Conservation (phyloP, 2,797 vertebrate genomes). For the Arctocebus calabarensis region DNA sequence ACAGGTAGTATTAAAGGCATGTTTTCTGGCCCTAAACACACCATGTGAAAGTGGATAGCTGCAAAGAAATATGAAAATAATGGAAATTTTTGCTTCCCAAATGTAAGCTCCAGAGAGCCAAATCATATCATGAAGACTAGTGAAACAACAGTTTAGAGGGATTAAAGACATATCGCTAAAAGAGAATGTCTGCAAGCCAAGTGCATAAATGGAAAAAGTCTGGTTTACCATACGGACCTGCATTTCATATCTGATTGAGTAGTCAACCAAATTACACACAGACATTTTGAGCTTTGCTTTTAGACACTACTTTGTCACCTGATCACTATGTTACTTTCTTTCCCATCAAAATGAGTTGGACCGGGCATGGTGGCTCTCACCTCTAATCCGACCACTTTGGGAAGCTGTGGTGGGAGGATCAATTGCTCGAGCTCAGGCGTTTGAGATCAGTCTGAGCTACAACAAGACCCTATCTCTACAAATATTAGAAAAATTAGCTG, state of each 20-base stretch:
- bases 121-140: constrained; percentile 39
- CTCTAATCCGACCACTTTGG: not conserved
- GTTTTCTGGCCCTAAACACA: not conserved
- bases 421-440: not conserved
- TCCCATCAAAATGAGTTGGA: not conserved
- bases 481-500: not conserved
- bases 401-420: not conserved
- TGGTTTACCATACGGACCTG: not conserved
- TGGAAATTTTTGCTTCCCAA: not conserved
- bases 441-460: not conserved
- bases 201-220: not conserved
- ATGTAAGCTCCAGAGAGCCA: constrained; percentile 22
- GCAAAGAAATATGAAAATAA: constrained; percentile 59
- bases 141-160: constrained; percentile 51
- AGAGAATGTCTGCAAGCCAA: constrained; percentile 3
- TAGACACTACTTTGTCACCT: not conserved
- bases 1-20: not conserved
- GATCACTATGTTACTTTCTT: constrained; percentile 27
- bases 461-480: not conserved
- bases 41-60: constrained; percentile 22
- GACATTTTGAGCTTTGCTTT: constrained; percentile 59
- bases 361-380: not conserved
- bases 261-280: constrained; percentile 24
- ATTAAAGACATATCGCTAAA: constrained; percentile 52
- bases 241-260: constrained; percentile 33